Conservation (phyloP, 2,888 invertebrate genomes). For the Drosophila acutilabella region DNA sequence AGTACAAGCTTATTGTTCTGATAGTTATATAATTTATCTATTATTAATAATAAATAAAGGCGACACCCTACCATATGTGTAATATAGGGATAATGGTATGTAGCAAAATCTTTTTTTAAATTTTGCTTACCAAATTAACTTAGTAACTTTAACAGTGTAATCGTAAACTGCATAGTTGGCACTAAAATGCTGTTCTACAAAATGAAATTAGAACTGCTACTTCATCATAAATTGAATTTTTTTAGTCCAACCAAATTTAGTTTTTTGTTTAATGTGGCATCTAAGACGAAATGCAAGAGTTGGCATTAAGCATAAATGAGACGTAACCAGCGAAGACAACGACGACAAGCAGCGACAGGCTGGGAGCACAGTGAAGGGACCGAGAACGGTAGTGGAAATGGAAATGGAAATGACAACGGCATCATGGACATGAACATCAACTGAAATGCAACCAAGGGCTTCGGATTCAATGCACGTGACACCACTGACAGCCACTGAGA, state of each 20-base stretch:
- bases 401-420: conserved; percentile 50
- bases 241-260: background rate
- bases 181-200: conserved; percentile 39
- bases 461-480: conserved; percentile 73
- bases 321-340: conserved; percentile 40
- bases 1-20: too few relatives aligned
- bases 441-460: conserved; percentile 68
- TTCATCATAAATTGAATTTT: conserved; percentile 74
- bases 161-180: conserved; percentile 63
- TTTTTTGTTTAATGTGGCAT: conserved; percentile 52
- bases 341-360: conserved; percentile 15
- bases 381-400: conserved; percentile 6
- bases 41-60: too few relatives aligned
- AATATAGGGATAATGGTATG: too few relatives aligned
- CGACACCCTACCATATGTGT: too few relatives aligned
- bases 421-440: conserved; percentile 53
- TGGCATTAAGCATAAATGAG: conserved; percentile 67
- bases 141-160: background rate
- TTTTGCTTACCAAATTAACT: too few relatives aligned
- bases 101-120: too few relatives aligned
- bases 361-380: conserved; percentile 14
- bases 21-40: too few relatives aligned
- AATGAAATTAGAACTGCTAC: conserved; percentile 32
- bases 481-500: conserved; percentile 39
- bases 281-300: conserved; percentile 74